Evolutionary conservation across 2,888 invertebrate genomes (phyloP).

Genomic region (Liopterus haemorrhoidalis): DNA sequence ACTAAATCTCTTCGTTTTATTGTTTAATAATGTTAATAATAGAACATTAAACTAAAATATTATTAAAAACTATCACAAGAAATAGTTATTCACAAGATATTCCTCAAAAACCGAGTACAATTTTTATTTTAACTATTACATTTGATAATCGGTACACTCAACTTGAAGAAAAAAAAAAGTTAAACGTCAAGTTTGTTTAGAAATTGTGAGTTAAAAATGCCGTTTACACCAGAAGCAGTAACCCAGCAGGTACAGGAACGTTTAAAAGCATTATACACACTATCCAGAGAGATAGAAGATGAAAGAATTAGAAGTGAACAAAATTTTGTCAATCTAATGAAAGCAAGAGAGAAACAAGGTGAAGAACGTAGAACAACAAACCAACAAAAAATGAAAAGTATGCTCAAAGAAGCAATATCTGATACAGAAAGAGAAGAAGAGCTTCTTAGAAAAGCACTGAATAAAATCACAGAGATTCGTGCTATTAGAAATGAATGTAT

Average conservation of each 20-base stretch:
- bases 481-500: conserved; percentile 82
- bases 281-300: conserved; percentile 75
- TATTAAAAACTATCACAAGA: too few species aligned
- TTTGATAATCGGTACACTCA: too few species aligned
- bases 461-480: conserved; percentile 84
- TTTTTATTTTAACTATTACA: too few species aligned
- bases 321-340: conserved; percentile 70
- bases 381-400: conserved; percentile 64
- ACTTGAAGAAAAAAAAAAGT: too few species aligned
- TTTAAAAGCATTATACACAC: conserved; percentile 65
- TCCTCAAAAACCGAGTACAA: too few species aligned
- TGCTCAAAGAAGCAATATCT: conserved; percentile 72
- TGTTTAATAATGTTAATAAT: too few species aligned
- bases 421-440: conserved; percentile 84
- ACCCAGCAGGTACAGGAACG: conserved; percentile 69
- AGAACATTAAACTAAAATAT: too few species aligned
- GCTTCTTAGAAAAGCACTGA: conserved; percentile 70
- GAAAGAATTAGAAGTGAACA: conserved; percentile 75
- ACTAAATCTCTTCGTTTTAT: too few species aligned
- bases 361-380: conserved; percentile 48
- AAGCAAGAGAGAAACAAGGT: conserved; percentile 42
- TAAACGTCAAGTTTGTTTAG: conserved; percentile 17
- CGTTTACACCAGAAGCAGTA: conserved; percentile 70
- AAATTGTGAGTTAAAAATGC: conserved; percentile 55
- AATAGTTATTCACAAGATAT: too few species aligned